Evolutionary conservation across 2,888 invertebrate genomes (phyloP).

Genomic region (Troides helena): DNA sequence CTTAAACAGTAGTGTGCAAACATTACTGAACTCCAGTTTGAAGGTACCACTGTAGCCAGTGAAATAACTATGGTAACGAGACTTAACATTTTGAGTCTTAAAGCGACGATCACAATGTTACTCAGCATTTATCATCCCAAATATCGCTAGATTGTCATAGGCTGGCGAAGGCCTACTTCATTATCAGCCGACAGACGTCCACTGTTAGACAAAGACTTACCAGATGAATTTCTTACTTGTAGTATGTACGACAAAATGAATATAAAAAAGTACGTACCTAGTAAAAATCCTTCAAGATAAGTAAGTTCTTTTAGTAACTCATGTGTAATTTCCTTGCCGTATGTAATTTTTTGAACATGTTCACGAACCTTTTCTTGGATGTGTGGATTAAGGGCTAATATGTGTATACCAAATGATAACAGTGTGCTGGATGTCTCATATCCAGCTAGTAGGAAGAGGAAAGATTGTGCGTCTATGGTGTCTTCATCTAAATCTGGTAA

Average conservation of each 20-base stretch:
- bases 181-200: too few species aligned
- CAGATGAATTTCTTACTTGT: too few species aligned
- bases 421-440: slow-evolving; percentile 82
- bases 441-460: slow-evolving; percentile 81
- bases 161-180: too few species aligned
- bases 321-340: slow-evolving; percentile 62
- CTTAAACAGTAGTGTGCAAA: too few species aligned
- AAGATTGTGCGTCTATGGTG: slow-evolving; percentile 78
- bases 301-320: slow-evolving; percentile 58
- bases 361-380: slow-evolving; percentile 68
- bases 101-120: too few species aligned
- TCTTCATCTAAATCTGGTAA: slow-evolving; percentile 73
- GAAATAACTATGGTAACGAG: too few species aligned
- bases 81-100: too few species aligned
- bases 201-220: too few species aligned
- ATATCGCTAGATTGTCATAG: too few species aligned
- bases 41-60: too few species aligned
- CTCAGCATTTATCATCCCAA: too few species aligned
- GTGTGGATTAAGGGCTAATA: slow-evolving; percentile 70
- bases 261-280: slow-evolving; percentile 45
- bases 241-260: background rate
- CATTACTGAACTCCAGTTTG: too few species aligned
- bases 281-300: slow-evolving; percentile 64
- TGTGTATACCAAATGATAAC: slow-evolving; percentile 77
- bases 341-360: slow-evolving; percentile 61